Conservation (phyloP, 92 coral and sea anemone genomes). For the Heteractis magnifica region DNA sequence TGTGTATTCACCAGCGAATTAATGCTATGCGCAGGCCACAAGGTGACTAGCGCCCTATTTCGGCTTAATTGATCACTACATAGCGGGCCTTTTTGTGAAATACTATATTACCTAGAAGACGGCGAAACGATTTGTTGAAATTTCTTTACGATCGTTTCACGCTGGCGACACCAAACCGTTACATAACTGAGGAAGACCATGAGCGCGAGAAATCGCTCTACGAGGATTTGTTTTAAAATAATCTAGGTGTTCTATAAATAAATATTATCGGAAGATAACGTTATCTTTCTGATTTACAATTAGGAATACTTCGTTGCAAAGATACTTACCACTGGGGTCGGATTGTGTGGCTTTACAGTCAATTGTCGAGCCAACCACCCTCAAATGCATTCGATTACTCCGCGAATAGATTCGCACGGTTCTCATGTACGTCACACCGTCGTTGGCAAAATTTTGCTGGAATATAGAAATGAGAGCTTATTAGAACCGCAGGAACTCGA, state of each 20-base stretch:
- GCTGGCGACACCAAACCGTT: too few relatives aligned
- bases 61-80: slow-evolving; percentile 25
- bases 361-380: slow-evolving; percentile 17
- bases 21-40: slow-evolving; percentile 18
- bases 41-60: slow-evolving; percentile 35
- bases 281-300: background rate
- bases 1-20: slow-evolving; percentile 4
- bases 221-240: too few relatives aligned
- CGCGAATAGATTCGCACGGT: slow-evolving; percentile 17
- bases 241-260: too few relatives aligned
- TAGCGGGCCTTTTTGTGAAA: slow-evolving; percentile 34
- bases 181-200: too few relatives aligned
- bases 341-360: background rate
- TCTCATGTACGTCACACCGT: background rate
- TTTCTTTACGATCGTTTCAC: too few relatives aligned
- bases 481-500: too few relatives aligned
- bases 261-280: too few relatives aligned
- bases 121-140: too few relatives aligned
- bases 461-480: background rate
- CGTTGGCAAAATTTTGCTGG: background rate
- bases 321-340: slow-evolving; percentile 21
- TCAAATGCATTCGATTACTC: slow-evolving; percentile 18
- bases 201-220: too few relatives aligned
- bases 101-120: slow-evolving; percentile 5
- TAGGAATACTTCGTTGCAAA: background rate